Conservation (phyloP, 2,797 vertebrate genomes). For the Otolemur crassicaudatus region DNA sequence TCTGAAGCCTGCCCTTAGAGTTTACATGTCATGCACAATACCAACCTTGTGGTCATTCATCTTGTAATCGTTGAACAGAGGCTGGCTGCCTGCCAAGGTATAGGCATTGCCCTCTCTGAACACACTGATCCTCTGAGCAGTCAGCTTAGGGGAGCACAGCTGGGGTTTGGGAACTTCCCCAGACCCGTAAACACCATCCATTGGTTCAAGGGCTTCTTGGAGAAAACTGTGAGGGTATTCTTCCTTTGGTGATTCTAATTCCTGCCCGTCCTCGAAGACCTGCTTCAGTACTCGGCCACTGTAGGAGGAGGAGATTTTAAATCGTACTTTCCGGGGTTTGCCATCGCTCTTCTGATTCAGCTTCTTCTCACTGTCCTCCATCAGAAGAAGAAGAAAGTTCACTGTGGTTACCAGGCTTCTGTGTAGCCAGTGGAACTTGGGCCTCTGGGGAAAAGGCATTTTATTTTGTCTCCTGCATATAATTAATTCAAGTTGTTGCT, state of each 20-base stretch:
- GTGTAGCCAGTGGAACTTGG: conserved; percentile 36
- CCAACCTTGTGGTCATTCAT: conserved; percentile 89
- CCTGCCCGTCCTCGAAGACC: conserved; percentile 97
- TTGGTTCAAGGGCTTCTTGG: conserved; percentile 91
- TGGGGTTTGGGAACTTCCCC: conserved; percentile 82
- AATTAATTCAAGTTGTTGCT: conserved; percentile 94
- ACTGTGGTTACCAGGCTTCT: conserved; percentile 35
- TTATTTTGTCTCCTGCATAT: conserved; percentile 85
- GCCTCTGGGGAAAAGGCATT: conserved; percentile 67
- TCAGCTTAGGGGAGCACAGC: conserved; percentile 90
- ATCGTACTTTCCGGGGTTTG: conserved; percentile 95
- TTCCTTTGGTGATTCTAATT: conserved; percentile 94
- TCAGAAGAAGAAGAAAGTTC: conserved; percentile 69
- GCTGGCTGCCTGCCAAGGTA: conserved; percentile 79
- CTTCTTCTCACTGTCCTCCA: conserved; percentile 93
- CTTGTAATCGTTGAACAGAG: conserved; percentile 83
- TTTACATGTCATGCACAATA: neutral
- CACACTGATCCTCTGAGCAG: conserved; percentile 94
- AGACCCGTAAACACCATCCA: conserved; percentile 88
- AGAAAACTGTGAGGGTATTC: conserved; percentile 94
- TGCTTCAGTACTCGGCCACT: conserved; percentile 96
- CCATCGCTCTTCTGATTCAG: conserved; percentile 87
- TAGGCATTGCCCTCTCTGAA: conserved; percentile 90
- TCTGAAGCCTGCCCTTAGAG: conserved; percentile 14
- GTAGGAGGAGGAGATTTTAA: conserved; percentile 96